Conservation (phyloP, 2,113 vertebrate genomes). For the Columba janthina region DNA sequence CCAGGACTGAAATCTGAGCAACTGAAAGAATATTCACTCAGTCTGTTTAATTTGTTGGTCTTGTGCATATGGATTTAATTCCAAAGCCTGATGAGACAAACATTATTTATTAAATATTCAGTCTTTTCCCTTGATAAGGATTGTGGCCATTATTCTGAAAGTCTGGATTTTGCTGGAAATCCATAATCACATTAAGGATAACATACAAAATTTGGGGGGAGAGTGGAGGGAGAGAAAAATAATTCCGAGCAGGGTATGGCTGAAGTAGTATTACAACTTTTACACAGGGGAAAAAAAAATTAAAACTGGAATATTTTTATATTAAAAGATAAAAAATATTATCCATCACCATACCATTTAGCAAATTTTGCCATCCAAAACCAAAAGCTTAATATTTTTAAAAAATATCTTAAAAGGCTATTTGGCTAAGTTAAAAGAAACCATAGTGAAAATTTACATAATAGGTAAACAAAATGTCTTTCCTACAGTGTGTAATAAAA, state of each 20-base stretch:
- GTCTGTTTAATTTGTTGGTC: not conserved
- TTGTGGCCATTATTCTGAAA: not conserved
- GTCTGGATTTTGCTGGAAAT: not conserved
- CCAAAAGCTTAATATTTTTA: not conserved
- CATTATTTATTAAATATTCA: not conserved
- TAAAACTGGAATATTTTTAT: not conserved
- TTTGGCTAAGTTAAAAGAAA: not conserved
- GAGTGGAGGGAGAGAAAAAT: not conserved
- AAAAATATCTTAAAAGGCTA: not conserved
- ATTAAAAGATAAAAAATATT: not conserved
- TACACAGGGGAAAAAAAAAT: not conserved
- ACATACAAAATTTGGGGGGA: not conserved
- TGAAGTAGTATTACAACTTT: not conserved
- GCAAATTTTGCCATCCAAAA: not conserved
- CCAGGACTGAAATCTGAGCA: not conserved
- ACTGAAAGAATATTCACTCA: not conserved
- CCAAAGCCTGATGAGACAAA: not conserved
- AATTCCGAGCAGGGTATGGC: not conserved
- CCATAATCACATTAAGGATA: not conserved
- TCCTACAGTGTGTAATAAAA: not conserved
- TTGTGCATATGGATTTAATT: not conserved
- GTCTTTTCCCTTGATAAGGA: not conserved
- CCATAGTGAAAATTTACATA: not conserved
- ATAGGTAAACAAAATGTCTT: not conserved
- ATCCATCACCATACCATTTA: not conserved